Conservation (phyloP, 2,797 vertebrate genomes). For the Pelobates cultripes region DNA sequence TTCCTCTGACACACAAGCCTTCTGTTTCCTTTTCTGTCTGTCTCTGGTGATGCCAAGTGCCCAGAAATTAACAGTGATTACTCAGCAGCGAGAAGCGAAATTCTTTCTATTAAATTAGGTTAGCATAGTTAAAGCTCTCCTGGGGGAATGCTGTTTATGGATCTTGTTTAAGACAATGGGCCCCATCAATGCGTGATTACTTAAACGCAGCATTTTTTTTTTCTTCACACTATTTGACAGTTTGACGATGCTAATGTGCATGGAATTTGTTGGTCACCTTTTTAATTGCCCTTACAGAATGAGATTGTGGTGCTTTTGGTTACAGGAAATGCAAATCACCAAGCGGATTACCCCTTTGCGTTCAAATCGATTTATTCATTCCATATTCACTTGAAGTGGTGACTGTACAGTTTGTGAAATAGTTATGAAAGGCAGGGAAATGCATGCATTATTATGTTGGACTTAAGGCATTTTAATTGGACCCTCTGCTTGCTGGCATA, state of each 20-base stretch:
- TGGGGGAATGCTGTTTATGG: conserved; percentile 28
- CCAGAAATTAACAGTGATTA: conserved; percentile 1
- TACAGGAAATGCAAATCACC: conserved; percentile 29
- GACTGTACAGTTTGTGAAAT: neutral
- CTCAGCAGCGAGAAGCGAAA: conserved; percentile 6
- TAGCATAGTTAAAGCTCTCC: conserved; percentile 8
- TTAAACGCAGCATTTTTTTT: conserved; percentile 17
- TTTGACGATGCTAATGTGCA: neutral
- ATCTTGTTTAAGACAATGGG: conserved; percentile 11
- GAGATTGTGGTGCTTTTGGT: neutral
- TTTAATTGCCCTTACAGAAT: conserved; percentile 35
- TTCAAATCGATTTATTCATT: too few relatives aligned
- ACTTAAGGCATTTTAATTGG: neutral
- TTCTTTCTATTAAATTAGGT: conserved; percentile 33
- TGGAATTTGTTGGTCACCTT: conserved; percentile 11
- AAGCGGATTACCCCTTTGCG: too few relatives aligned
- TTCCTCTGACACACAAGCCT: neutral
- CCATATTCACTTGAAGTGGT: neutral
- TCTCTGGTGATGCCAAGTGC: neutral
- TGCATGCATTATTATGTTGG: too few relatives aligned
- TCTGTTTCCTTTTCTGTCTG: conserved; percentile 15
- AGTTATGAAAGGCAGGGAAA: neutral
- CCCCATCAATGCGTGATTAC: conserved; percentile 11
- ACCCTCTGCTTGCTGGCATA: too few relatives aligned
- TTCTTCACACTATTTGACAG: conserved; percentile 13